Conservation (phyloP, 2,113 vertebrate species). For the Choloepus hoffmanni region DNA sequence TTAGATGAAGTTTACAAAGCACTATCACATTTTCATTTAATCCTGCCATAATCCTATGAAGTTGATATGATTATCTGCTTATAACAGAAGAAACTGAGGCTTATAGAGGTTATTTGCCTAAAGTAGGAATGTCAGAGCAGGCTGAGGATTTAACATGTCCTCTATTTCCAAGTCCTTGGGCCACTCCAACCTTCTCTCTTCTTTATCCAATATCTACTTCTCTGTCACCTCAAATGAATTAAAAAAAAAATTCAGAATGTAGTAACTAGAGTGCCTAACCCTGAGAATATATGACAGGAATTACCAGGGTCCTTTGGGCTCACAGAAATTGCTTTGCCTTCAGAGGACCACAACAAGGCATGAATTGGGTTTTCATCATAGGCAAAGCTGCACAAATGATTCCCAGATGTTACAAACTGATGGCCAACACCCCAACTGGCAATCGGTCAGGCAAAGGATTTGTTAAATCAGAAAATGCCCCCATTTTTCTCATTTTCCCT, state of each 20-base stretch:
- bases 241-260: not conserved
- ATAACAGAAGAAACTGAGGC: not conserved
- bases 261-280: not conserved
- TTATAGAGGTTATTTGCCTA: not conserved
- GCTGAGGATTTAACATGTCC: not conserved
- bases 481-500: not conserved
- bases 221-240: rapidly evolving
- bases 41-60: not conserved
- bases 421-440: slow-evolving; percentile 64
- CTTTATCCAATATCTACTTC: not conserved
- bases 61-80: not conserved
- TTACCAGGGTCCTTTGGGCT: slow-evolving; percentile 39
- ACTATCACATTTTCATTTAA: not conserved
- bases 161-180: not conserved
- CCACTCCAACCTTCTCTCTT: not conserved
- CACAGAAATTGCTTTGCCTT: slow-evolving; percentile 59
- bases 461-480: slow-evolving; percentile 34
- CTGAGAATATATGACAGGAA: not conserved
- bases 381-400: slow-evolving; percentile 75
- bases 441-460: slow-evolving; percentile 28
- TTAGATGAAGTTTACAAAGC: not conserved
- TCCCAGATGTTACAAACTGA: slow-evolving; percentile 78
- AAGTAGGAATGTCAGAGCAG: not conserved
- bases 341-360: not conserved
- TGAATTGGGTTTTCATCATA: slow-evolving; percentile 70